These are phyloP conservation scores for Olivierus martensii DNA, from an alignment of 1,140 invertebrate genomes.

Conservation along the genomic window DNA sequence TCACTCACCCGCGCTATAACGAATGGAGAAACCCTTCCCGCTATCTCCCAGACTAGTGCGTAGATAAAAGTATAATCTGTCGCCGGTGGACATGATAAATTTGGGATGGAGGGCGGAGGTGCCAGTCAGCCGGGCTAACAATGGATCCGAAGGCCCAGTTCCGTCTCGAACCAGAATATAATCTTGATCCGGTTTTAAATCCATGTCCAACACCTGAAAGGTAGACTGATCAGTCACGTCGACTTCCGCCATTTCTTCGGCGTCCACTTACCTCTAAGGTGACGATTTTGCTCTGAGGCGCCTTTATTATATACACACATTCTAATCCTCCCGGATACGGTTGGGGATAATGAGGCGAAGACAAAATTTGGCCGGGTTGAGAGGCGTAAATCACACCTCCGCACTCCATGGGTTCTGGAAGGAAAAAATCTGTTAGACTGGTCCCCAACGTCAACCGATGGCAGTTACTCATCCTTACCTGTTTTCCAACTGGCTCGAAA, in stretches of 20 bases:
- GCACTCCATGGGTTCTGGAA: slow-evolving; percentile 16
- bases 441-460: too few relatives aligned
- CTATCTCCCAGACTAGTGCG: slow-evolving; percentile 64
- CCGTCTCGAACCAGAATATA: slow-evolving; percentile 82
- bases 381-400: slow-evolving; percentile 17
- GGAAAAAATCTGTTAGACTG: too few relatives aligned
- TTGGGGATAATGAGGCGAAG: slow-evolving; percentile 79
- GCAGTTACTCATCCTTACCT: slow-evolving; percentile 27
- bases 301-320: slow-evolving; percentile 83
- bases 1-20: slow-evolving; percentile 50
- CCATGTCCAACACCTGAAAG: slow-evolving; percentile 56
- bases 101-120: slow-evolving; percentile 26
- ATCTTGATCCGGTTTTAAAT: slow-evolving; percentile 70
- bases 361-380: slow-evolving; percentile 34
- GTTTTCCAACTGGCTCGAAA: slow-evolving; percentile 45
- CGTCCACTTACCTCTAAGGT: slow-evolving; percentile 46
- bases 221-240: too few relatives aligned
- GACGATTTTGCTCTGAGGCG: slow-evolving; percentile 72
- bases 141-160: slow-evolving; percentile 64
- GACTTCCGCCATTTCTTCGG: too few relatives aligned
- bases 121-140: slow-evolving; percentile 69
- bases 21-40: slow-evolving; percentile 76
- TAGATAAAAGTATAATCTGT: slow-evolving; percentile 78
- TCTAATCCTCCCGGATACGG: slow-evolving; percentile 86
- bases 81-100: slow-evolving; percentile 80